Evolutionary conservation across 2,888 invertebrate species (phyloP).

Genomic region (Lagria hirta): DNA sequence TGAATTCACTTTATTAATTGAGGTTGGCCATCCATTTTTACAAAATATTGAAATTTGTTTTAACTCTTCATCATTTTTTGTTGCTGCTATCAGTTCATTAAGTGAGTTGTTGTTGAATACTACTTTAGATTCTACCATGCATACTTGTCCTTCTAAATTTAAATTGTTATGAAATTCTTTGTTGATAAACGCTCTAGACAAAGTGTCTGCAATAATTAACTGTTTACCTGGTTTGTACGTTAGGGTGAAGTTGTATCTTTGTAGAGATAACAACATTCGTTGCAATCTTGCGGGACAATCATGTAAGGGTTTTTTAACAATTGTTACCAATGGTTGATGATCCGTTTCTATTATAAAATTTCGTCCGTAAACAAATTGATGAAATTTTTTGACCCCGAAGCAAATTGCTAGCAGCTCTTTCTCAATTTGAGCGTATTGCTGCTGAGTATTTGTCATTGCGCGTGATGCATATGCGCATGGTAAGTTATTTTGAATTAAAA

Average conservation of each 20-base stretch:
- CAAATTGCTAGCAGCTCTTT: conserved; percentile 24
- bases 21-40: conserved; percentile 19
- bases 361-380: conserved; percentile 26
- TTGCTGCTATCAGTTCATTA: conserved; percentile 20
- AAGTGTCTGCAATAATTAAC: conserved; percentile 24
- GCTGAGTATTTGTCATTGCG: conserved; percentile 20
- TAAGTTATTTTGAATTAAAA: conserved; percentile 34
- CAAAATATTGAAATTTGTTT: conserved; percentile 31
- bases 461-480: conserved; percentile 30
- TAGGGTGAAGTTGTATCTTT: conserved; percentile 22
- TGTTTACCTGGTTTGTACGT: conserved; percentile 25
- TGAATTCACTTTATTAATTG: conserved; percentile 7
- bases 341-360: conserved; percentile 30
- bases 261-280: conserved; percentile 19
- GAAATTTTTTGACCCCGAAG: conserved; percentile 14
- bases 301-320: conserved; percentile 24
- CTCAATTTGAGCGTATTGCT: conserved; percentile 22
- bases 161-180: conserved; percentile 17
- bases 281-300: conserved; percentile 20
- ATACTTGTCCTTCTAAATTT: conserved; percentile 22
- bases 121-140: conserved; percentile 19
- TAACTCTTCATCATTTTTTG: conserved; percentile 28
- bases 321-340: conserved; percentile 20
- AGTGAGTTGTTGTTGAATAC: conserved; percentile 18
- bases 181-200: no score